These are phyloP conservation scores for Ptychoptera albimana DNA, from an alignment of 2,888 invertebrate genomes.

Conservation along the genomic window DNA sequence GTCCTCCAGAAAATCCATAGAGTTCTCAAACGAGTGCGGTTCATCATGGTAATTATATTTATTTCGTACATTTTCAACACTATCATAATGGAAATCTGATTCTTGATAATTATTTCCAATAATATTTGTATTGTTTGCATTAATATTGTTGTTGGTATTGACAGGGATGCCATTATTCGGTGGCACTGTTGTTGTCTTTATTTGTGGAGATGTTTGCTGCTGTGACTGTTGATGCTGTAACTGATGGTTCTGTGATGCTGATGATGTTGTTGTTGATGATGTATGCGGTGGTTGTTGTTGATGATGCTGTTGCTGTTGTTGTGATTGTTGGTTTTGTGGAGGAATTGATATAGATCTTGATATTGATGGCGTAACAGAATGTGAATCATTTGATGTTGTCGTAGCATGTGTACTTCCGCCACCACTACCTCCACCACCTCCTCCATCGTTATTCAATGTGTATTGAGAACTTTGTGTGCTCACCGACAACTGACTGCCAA, in stretches of 20 bases:
- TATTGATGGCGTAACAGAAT: slow-evolving; percentile 3
- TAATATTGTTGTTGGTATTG: no score
- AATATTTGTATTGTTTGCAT: neutral
- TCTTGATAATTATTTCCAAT: slow-evolving; percentile 4
- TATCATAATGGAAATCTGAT: slow-evolving; percentile 17
- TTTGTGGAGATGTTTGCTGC: neutral
- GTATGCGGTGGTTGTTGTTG: slow-evolving; percentile 2
- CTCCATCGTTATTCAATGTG: neutral
- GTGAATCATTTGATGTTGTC: neutral
- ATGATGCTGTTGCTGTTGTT: slow-evolving; percentile 15
- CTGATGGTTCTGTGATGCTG: neutral
- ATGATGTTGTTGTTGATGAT: slow-evolving; percentile 2
- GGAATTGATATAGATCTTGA: slow-evolving; percentile 5
- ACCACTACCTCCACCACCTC: no score
- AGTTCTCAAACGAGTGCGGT: slow-evolving; percentile 19
- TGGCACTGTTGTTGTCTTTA: neutral
- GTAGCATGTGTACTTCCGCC: neutral
- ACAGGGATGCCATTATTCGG: no score
- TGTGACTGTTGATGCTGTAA: neutral
- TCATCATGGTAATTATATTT: slow-evolving; percentile 17
- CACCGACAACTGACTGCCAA: slow-evolving; percentile 12
- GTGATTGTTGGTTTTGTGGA: slow-evolving; percentile 7
- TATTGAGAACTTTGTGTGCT: slow-evolving; percentile 6
- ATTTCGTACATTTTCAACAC: slow-evolving; percentile 11
- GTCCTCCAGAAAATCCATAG: slow-evolving; percentile 18